Evolutionary conservation across 2,888 invertebrate species (phyloP).

Genomic region (Hydrotaea cyrtoneurina): DNA sequence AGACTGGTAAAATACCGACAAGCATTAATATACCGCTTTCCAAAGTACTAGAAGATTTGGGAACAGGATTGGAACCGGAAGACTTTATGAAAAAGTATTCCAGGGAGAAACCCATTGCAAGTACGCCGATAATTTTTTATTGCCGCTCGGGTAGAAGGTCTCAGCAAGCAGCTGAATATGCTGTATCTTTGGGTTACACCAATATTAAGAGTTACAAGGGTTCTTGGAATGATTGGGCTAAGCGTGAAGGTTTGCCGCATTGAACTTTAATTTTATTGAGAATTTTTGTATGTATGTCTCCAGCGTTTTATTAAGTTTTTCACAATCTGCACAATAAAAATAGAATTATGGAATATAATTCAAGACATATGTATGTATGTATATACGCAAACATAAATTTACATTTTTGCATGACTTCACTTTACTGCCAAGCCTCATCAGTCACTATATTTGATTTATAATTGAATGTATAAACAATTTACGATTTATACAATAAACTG

Average conservation of each 20-base stretch:
- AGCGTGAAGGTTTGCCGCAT: constrained; percentile 73
- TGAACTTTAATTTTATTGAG: not conserved
- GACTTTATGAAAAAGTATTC: constrained; percentile 83
- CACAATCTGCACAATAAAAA: not conserved
- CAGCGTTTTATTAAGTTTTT: too few species aligned
- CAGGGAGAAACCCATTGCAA: constrained; percentile 83
- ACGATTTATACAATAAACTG: too few species aligned
- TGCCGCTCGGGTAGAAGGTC: constrained; percentile 87
- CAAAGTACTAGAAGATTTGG: constrained; percentile 71
- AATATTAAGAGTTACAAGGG: constrained; percentile 78
- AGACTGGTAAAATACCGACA: constrained; percentile 87
- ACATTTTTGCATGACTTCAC: too few species aligned
- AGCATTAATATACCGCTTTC: constrained; percentile 89
- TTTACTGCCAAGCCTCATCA: too few species aligned
- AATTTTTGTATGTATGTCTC: not conserved
- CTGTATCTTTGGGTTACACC: constrained; percentile 72
- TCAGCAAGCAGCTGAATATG: constrained; percentile 83
- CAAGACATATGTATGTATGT: too few species aligned
- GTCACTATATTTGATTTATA: too few species aligned
- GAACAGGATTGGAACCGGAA: constrained; percentile 71
- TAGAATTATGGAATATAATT: not conserved
- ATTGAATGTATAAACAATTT: too few species aligned
- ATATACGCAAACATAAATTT: too few species aligned
- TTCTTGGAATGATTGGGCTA: constrained; percentile 79
- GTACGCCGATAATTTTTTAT: constrained; percentile 85